These are phyloP conservation scores for Pectinophora gossypiella DNA, from an alignment of 1,140 invertebrate species.

Conservation along the genomic window DNA sequence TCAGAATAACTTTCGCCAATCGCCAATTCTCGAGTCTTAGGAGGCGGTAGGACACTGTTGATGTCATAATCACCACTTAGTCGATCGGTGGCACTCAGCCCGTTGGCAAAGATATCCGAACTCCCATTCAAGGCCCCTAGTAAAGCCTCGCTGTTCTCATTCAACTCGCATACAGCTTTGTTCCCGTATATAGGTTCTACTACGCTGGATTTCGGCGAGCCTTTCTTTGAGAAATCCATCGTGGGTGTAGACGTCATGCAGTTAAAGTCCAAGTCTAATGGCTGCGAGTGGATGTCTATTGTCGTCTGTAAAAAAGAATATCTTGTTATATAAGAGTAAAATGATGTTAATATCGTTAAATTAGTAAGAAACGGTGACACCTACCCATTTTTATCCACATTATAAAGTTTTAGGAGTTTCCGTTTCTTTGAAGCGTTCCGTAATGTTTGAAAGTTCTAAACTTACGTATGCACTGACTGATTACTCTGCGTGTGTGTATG, in stretches of 20 bases:
- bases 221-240: conserved; percentile 61
- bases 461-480: too few species aligned
- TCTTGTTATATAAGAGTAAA: neutral
- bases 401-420: too few species aligned
- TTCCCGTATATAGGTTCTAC: conserved; percentile 66
- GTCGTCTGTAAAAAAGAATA: conserved; percentile 36
- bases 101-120: conserved; percentile 61
- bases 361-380: too few species aligned
- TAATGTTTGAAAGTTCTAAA: too few species aligned
- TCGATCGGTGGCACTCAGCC: conserved; percentile 49
- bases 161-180: conserved; percentile 60
- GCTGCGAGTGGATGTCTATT: conserved; percentile 66
- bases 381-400: too few species aligned
- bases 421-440: too few species aligned
- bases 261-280: conserved; percentile 69
- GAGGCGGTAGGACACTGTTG: conserved; percentile 65
- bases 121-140: conserved; percentile 51
- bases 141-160: conserved; percentile 58
- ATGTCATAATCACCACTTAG: conserved; percentile 71
- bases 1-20: conserved; percentile 75
- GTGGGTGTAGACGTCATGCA: conserved; percentile 66
- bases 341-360: too few species aligned
- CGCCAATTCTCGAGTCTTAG: conserved; percentile 67
- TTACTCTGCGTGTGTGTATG: too few species aligned
- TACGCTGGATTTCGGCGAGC: conserved; percentile 62